These are phyloP conservation scores for Ennomos quercinarius DNA, from an alignment of 2,888 invertebrate genomes.

Conservation along the genomic window DNA sequence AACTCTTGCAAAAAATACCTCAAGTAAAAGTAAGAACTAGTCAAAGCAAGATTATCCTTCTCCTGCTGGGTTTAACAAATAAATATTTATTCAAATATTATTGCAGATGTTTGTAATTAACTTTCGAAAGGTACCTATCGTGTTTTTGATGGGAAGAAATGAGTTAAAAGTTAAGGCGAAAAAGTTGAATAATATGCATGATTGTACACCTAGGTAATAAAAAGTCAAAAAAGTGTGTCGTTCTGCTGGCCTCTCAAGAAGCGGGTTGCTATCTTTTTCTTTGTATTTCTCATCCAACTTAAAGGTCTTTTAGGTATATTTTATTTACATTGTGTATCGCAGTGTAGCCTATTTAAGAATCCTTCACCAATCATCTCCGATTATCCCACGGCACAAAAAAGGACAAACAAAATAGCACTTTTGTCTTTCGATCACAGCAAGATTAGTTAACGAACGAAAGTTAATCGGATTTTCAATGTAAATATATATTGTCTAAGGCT, in stretches of 20 bases:
- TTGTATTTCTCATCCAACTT: too few relatives aligned
- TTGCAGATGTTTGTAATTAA: conserved; percentile 31
- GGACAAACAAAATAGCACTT: conserved; percentile 53
- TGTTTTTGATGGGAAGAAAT: conserved; percentile 7
- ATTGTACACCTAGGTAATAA: too few relatives aligned
- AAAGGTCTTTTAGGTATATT: too few relatives aligned
- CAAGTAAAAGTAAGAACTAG: conserved; percentile 49
- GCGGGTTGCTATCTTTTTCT: too few relatives aligned
- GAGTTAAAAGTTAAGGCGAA: too few relatives aligned
- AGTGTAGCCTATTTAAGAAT: too few relatives aligned
- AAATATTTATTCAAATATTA: conserved; percentile 35
- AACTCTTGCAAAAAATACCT: conserved; percentile 45
- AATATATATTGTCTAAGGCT: conserved; percentile 66
- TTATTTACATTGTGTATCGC: too few relatives aligned
- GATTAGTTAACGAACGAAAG: conserved; percentile 61
- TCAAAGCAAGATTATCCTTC: conserved; percentile 47
- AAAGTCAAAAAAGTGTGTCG: too few relatives aligned
- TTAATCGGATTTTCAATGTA: conserved; percentile 77
- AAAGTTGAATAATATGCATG: too few relatives aligned
- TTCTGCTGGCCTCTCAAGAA: too few relatives aligned
- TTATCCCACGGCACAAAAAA: conserved; percentile 58
- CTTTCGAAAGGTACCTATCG: conserved; percentile 19
- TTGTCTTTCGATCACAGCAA: conserved; percentile 62
- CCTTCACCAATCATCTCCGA: conserved; percentile 24
- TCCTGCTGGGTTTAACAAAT: conserved; percentile 65